Conservation (phyloP, 2,888 invertebrate genomes). For the Cephus pygmeus region DNA sequence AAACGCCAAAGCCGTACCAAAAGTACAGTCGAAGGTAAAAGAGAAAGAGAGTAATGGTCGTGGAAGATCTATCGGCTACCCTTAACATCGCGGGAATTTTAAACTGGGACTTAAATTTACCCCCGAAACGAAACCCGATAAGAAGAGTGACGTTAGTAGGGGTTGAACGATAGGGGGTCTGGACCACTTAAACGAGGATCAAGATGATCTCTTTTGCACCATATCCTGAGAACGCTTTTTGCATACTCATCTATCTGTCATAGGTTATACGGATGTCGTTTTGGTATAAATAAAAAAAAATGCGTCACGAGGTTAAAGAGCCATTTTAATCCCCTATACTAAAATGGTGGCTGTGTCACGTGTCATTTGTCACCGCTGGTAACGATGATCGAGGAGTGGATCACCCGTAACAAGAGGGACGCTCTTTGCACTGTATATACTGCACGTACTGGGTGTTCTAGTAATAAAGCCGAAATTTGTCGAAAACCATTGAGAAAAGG, state of each 20-base stretch:
- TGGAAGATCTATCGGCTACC: slow-evolving; percentile 13
- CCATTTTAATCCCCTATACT: background rate
- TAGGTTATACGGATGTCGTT: background rate
- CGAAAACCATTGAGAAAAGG: slow-evolving; percentile 16
- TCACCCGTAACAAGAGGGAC: background rate
- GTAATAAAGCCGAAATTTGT: slow-evolving; percentile 51
- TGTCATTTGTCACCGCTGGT: background rate
- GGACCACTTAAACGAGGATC: background rate
- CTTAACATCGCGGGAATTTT: slow-evolving; percentile 34
- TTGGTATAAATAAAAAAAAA: background rate
- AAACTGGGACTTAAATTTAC: slow-evolving; percentile 38
- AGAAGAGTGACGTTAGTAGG: background rate
- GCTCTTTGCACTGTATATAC: background rate
- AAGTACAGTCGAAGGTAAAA: background rate
- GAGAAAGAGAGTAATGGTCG: slow-evolving; percentile 12
- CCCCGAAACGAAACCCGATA: slow-evolving; percentile 7
- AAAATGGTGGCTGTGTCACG: background rate
- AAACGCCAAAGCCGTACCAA: background rate
- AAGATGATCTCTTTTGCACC: background rate
- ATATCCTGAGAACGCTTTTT: background rate
- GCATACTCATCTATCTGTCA: background rate
- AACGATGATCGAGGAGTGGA: background rate
- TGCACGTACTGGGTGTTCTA: background rate
- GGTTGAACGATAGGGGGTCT: background rate
- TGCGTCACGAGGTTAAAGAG: background rate